Evolutionary conservation across 1,140 invertebrate species (phyloP).

Genomic region (Thaumatotibia leucotreta): DNA sequence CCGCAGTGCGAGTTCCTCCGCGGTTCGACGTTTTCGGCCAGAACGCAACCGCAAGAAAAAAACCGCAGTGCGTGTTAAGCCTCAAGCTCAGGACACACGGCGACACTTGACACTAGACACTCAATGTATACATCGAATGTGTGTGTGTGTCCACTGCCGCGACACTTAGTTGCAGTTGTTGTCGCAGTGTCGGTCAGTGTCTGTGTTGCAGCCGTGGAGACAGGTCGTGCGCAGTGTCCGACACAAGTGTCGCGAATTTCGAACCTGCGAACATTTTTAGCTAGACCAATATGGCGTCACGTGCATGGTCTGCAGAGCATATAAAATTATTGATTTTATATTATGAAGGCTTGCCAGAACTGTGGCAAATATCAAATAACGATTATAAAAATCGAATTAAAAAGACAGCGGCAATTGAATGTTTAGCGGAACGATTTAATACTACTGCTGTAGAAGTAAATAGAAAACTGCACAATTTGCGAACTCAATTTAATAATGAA

Average conservation of each 20-base stretch:
- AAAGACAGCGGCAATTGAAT: background rate
- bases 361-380: conserved; percentile 3
- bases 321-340: conserved; percentile 12
- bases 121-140: conserved; percentile 11
- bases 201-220: conserved; percentile 9
- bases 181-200: background rate
- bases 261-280: conserved; percentile 6
- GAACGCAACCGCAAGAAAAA: no score
- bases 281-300: conserved; percentile 6
- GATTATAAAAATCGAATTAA: conserved; percentile 7
- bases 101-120: conserved; percentile 5
- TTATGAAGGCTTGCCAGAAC: conserved; percentile 4
- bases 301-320: background rate
- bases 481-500: conserved; percentile 15
- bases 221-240: background rate
- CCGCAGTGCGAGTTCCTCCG: no score
- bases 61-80: no score
- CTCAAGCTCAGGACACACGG: conserved; percentile 1
- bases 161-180: conserved; percentile 13
- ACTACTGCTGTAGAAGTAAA: conserved; percentile 14
- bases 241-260: conserved; percentile 9
- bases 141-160: conserved; percentile 6
- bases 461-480: conserved; percentile 17
- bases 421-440: conserved; percentile 10
- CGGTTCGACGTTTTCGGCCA: no score